Conservation (phyloP, 1,140 invertebrate species). For the Aphis craccivora region DNA sequence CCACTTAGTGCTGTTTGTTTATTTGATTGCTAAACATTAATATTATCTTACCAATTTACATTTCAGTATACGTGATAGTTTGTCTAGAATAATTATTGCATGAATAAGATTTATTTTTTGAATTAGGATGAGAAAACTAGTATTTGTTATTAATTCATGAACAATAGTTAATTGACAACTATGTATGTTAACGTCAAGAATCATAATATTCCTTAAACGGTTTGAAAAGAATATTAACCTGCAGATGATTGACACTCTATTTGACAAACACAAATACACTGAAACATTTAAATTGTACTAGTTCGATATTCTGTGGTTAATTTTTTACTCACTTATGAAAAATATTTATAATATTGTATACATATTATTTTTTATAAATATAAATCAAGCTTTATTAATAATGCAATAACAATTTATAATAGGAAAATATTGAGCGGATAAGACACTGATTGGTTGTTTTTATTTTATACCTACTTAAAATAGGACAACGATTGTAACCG, state of each 20-base stretch:
- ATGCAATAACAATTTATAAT: neutral
- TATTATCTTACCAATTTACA: neutral
- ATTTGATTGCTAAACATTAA: too few relatives aligned
- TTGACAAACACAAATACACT: neutral
- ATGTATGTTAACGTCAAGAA: neutral
- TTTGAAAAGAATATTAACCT: neutral
- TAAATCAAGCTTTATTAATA: neutral
- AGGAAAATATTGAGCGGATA: neutral
- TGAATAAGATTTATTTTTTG: too few relatives aligned
- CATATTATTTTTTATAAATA: neutral
- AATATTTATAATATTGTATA: neutral
- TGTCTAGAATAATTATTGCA: too few relatives aligned
- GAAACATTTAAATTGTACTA: neutral
- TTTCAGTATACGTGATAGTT: neutral
- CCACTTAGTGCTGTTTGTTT: too few relatives aligned
- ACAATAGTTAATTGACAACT: neutral
- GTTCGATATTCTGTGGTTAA: neutral
- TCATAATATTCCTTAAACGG: neutral
- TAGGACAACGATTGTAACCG: neutral
- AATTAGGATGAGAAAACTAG: too few relatives aligned
- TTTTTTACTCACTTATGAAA: too few relatives aligned
- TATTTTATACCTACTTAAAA: neutral
- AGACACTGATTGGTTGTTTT: neutral
- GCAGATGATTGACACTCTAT: neutral
- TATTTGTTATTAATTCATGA: neutral